Percentiles rank a stretch among this genome's conserved stretches.
Evolutionary conservation across 2,113 vertebrate species (phyloP).

Genomic region (Rutilus rutilus): DNA sequence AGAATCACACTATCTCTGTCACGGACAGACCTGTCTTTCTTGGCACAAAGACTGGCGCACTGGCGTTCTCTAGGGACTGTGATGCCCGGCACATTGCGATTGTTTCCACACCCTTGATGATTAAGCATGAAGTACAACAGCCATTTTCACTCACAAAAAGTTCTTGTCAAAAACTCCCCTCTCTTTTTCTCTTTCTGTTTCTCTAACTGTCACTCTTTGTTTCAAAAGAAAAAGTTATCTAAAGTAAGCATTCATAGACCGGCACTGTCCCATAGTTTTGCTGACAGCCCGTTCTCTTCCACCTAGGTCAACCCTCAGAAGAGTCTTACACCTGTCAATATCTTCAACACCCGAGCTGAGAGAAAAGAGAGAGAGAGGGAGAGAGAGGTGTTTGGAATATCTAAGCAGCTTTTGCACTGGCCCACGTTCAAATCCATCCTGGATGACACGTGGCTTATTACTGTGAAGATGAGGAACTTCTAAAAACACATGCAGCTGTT

Average conservation of each 20-base stretch:
- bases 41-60: constrained; percentile 13
- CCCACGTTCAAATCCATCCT: constrained; percentile 67
- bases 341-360: constrained; percentile 67
- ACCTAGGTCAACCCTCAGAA: constrained; percentile 62
- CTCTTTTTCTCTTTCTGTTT: background rate
- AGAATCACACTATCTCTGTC: constrained; percentile 43
- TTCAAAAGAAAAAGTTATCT: background rate
- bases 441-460: constrained; percentile 65
- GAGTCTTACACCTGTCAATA: constrained; percentile 75
- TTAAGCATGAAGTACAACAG: constrained; percentile 39
- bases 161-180: constrained; percentile 18
- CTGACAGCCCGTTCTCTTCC: constrained; percentile 67
- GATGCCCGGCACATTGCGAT: constrained; percentile 23
- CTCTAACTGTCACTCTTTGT: constrained; percentile 14
- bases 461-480: constrained; percentile 55
- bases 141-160: constrained; percentile 21
- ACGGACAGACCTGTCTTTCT: constrained; percentile 27
- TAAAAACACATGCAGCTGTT: constrained; percentile 75
- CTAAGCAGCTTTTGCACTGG: constrained; percentile 76
- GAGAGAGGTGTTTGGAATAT: constrained; percentile 63
- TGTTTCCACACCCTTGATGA: constrained; percentile 43
- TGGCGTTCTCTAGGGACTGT: constrained; percentile 24
- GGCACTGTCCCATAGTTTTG: constrained; percentile 40
- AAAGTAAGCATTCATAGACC: constrained; percentile 57
- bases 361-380: constrained; percentile 48